A percentile compares a stretch with the other conserved stretches of the same genome.
Conservation (phyloP, 37 sponge, comb jelly and placozoan genomes). For the Theonella swinhoei region DNA sequence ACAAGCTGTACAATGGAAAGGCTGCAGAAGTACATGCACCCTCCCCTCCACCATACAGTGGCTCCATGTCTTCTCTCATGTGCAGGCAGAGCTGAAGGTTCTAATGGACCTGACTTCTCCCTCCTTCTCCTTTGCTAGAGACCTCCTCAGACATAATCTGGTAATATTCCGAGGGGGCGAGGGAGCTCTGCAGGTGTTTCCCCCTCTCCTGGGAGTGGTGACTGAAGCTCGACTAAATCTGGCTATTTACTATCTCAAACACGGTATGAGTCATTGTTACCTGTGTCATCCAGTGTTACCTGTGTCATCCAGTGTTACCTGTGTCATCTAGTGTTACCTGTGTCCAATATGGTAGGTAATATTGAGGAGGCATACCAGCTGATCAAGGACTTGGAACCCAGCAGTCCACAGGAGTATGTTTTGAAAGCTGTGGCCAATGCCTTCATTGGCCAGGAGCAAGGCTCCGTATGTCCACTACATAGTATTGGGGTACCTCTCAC, state of each 20-base stretch:
- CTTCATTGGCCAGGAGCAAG: slow-evolving; percentile 91
- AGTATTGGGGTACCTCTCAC: not conserved
- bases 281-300: not conserved
- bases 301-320: too few relatives aligned
- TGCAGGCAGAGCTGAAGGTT: slow-evolving; percentile 91
- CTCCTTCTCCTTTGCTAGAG: slow-evolving; percentile 88
- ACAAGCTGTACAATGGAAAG: slow-evolving; percentile 98
- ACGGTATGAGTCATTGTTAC: slow-evolving; percentile 35
- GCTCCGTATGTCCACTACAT: slow-evolving; percentile 59
- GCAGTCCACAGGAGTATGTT: slow-evolving; percentile 96
- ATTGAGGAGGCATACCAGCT: slow-evolving; percentile 88
- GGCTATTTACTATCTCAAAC: slow-evolving; percentile 87
- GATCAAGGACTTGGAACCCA: slow-evolving; percentile 93
- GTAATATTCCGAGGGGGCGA: slow-evolving; percentile 98
- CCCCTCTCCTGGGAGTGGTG: slow-evolving; percentile 90
- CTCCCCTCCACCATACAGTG: not conserved
- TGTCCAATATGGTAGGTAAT: slow-evolving; percentile 59
- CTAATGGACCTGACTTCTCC: slow-evolving; percentile 84
- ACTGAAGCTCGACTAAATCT: slow-evolving; percentile 97
- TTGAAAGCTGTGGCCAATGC: slow-evolving; percentile 95
- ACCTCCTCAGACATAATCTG: slow-evolving; percentile 95
- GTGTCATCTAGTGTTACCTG: not conserved
- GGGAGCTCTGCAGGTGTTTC: slow-evolving; percentile 95
- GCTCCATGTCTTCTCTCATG: not conserved
- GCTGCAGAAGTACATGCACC: slow-evolving; percentile 86